Conservation (phyloP, 2,113 vertebrate genomes). For the Pholis gunnellus region DNA sequence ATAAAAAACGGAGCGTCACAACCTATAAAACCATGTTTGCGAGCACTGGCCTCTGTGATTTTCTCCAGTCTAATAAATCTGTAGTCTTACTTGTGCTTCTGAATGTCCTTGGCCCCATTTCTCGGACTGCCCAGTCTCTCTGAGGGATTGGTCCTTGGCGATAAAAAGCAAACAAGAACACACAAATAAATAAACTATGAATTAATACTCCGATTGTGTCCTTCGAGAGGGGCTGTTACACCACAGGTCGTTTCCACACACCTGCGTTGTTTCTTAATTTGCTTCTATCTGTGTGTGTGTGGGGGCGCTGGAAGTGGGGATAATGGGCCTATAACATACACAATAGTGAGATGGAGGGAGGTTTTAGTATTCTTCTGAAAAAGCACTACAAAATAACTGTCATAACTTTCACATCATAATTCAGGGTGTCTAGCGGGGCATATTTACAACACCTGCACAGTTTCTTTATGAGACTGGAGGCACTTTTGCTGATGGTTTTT, state of each 20-base stretch:
- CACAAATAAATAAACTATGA: constrained; percentile 42
- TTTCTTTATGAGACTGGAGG: constrained; percentile 80
- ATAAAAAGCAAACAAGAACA: constrained; percentile 42
- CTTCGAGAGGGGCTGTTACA: constrained; percentile 21
- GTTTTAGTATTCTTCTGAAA: neutral
- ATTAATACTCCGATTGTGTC: constrained; percentile 30
- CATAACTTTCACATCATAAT: constrained; percentile 17
- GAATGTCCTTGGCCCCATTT: constrained; percentile 84
- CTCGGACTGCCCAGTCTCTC: constrained; percentile 82
- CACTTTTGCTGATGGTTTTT: constrained; percentile 77
- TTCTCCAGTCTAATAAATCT: constrained; percentile 30
- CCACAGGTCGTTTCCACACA: neutral
- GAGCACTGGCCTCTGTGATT: neutral
- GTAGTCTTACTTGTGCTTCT: constrained; percentile 82
- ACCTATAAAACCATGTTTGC: constrained; percentile 5
- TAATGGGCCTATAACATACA: neutral
- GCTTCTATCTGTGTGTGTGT: constrained; percentile 6
- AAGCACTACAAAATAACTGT: neutral
- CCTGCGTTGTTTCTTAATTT: constrained; percentile 1
- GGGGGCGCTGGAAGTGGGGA: neutral
- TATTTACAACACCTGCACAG: constrained; percentile 81
- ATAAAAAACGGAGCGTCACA: constrained; percentile 42
- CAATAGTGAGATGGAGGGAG: neutral
- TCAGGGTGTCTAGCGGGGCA: neutral
- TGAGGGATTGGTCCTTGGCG: constrained; percentile 79